Evolutionary conservation across 2,797 vertebrate species (phyloP).

Genomic region (Leptodactylus fallax): DNA sequence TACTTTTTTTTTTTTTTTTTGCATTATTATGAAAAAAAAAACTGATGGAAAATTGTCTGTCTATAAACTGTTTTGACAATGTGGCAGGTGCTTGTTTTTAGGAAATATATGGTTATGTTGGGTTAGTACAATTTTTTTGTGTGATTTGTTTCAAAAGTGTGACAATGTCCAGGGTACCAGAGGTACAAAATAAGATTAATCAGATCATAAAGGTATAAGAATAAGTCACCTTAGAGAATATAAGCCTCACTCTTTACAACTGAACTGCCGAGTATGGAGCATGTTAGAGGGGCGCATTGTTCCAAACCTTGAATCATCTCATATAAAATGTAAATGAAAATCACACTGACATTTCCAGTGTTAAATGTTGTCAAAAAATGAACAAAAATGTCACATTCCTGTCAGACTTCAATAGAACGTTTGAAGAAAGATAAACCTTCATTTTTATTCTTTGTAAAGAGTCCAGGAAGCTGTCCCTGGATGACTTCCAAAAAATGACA

Average conservation of each 20-base stretch:
- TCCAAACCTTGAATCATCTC: background rate
- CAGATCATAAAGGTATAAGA: background rate
- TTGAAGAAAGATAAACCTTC: conserved; percentile 28
- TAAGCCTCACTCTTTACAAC: background rate
- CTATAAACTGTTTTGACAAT: no score
- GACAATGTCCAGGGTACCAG: no score
- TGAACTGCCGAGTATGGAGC: background rate
- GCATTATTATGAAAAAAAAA: no score
- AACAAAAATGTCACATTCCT: conserved; percentile 12
- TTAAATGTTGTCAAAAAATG: conserved; percentile 4
- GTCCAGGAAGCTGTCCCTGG: conserved; percentile 4
- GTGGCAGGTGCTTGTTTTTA: no score
- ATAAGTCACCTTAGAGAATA: background rate
- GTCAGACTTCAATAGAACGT: background rate
- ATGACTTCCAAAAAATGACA: conserved; percentile 10
- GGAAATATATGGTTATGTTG: no score
- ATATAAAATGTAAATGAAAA: conserved; percentile 30
- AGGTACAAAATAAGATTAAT: background rate
- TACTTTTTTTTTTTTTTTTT: no score
- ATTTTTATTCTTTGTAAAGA: conserved; percentile 47
- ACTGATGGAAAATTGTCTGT: no score
- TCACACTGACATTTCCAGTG: background rate
- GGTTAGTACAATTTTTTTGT: no score
- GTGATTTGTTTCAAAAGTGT: no score
- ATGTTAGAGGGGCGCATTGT: background rate